Percentiles rank a stretch among this genome's conserved stretches.
phyloP scores from a whole-genome alignment of 2,888 invertebrate species.

The Steinernema hermaphroditum region DNA sequence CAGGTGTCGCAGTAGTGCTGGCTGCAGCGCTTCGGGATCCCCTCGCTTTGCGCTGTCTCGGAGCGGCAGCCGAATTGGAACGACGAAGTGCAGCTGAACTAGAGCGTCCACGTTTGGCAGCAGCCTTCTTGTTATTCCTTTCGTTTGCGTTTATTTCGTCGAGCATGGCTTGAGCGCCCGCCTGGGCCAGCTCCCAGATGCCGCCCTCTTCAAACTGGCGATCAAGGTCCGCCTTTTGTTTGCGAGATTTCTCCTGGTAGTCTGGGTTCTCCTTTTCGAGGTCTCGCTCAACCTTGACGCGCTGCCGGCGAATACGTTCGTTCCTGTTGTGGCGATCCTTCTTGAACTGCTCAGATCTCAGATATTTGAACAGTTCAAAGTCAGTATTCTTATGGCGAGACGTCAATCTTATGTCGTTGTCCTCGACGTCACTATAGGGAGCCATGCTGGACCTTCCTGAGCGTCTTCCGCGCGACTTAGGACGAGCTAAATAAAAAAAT shows the following conservation, averaged over 20 bases:
- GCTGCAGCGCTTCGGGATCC: no score
- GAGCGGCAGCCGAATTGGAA: no score
- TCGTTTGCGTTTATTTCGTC: no score
- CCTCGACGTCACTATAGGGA: background rate
- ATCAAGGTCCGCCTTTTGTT: no score
- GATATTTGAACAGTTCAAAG: constrained; percentile 15
- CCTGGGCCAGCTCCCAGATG: no score
- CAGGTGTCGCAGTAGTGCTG: background rate
- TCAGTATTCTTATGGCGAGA: background rate
- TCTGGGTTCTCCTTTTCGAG: background rate
- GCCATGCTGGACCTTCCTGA: background rate
- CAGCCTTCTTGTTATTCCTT: no score
- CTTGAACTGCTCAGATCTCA: background rate
- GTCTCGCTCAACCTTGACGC: background rate
- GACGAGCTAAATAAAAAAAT: background rate
- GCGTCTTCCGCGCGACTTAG: background rate
- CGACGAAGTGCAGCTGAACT: no score
- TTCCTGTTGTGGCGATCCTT: constrained; percentile 5
- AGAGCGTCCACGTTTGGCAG: no score
- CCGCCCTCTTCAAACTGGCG: no score
- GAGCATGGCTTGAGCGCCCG: no score
- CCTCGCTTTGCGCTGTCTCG: no score
- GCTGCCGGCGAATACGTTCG: constrained; percentile 14
- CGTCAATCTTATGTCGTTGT: background rate
- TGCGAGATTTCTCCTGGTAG: background rate